phyloP scores from a whole-genome alignment of 2,797 vertebrate species.

The Pseudopleuronectes americanus region DNA sequence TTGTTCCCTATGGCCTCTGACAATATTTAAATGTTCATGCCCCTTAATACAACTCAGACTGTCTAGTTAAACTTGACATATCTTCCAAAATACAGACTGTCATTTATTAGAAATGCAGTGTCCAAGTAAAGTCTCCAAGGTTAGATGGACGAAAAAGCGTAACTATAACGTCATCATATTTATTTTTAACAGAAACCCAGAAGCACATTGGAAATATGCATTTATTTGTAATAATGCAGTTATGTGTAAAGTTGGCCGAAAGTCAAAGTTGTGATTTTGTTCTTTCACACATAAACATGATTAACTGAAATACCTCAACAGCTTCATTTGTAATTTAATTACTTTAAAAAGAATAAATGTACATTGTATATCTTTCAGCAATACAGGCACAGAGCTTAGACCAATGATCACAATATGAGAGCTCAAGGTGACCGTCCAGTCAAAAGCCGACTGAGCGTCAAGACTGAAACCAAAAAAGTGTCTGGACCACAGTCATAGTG shows the following conservation, averaged over 20 bases:
- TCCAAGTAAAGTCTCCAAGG: background rate
- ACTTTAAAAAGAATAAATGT: background rate
- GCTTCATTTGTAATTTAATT: background rate
- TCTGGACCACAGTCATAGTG: constrained; percentile 47
- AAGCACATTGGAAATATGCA: too few relatives aligned
- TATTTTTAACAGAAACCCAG: too few relatives aligned
- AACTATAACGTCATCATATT: too few relatives aligned
- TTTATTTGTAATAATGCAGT: too few relatives aligned
- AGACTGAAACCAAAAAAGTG: constrained; percentile 39
- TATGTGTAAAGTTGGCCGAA: too few relatives aligned
- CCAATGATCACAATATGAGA: constrained; percentile 34
- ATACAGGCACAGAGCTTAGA: constrained; percentile 1
- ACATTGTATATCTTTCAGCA: background rate
- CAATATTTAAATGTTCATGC: too few relatives aligned
- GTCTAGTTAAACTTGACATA: too few relatives aligned
- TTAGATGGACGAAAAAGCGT: background rate
- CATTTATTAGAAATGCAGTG: background rate
- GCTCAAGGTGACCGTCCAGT: constrained; percentile 33
- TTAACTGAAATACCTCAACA: too few relatives aligned
- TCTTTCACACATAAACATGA: too few relatives aligned
- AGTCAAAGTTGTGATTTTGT: too few relatives aligned
- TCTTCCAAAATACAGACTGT: background rate
- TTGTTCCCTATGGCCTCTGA: too few relatives aligned
- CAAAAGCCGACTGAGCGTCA: constrained; percentile 31
- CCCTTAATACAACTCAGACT: too few relatives aligned